phyloP scores from a whole-genome alignment of 64 coral and sea anemone species.

The Montipora foliosa region DNA sequence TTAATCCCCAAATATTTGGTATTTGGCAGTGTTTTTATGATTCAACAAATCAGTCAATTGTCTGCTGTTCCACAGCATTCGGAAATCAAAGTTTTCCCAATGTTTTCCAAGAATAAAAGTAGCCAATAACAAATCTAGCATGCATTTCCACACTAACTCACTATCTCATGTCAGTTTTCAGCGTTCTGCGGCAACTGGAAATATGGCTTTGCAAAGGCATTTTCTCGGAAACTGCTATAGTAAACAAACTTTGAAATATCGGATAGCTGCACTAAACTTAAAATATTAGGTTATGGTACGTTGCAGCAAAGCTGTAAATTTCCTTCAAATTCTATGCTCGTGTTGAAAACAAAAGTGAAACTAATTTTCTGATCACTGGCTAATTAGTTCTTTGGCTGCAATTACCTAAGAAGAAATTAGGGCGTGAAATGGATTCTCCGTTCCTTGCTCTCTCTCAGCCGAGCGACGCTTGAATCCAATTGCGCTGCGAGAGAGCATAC shows the following conservation, averaged over 20 bases:
- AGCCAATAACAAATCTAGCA: no score
- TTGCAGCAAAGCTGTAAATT: no score
- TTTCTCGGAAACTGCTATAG: slow-evolving; percentile 1
- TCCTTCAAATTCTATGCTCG: not conserved
- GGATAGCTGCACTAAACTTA: no score
- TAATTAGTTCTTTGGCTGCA: no score
- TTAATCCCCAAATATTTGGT: not conserved
- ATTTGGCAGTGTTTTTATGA: not conserved
- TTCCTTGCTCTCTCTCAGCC: no score
- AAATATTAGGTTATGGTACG: no score
- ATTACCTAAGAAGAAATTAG: not conserved
- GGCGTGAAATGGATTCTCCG: not conserved
- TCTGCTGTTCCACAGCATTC: no score
- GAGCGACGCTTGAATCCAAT: no score
- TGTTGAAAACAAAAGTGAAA: not conserved
- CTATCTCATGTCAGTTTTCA: not conserved
- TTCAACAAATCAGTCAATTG: not conserved
- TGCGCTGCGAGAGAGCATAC: no score
- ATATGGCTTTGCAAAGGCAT: not conserved
- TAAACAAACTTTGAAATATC: not conserved
- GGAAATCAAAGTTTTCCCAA: no score
- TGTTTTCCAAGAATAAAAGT: no score
- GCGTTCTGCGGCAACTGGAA: not conserved
- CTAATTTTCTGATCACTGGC: not conserved
- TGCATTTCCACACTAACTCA: no score